Conservation (phyloP, 1,140 invertebrate species). For the Mycetomoellerius zeteki region DNA sequence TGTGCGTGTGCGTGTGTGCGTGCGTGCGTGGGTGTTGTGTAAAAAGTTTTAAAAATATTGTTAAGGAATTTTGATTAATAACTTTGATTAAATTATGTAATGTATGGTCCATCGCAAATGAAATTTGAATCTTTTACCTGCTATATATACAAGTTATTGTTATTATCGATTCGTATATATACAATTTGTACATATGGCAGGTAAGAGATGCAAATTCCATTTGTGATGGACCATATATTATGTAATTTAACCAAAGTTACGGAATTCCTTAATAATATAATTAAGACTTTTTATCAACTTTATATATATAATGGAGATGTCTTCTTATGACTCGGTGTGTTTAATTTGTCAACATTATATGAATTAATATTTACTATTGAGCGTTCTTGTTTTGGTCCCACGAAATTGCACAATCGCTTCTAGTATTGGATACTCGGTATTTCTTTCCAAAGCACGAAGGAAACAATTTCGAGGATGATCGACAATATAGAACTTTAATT, state of each 20-base stretch:
- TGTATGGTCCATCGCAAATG: no score
- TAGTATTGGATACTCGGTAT: slow-evolving; percentile 26
- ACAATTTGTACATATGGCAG: slow-evolving; percentile 32
- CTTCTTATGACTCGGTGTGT: slow-evolving; percentile 1
- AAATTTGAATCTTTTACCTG: no score
- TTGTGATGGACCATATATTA: background rate
- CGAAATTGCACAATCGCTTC: slow-evolving; percentile 78
- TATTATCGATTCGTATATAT: no score
- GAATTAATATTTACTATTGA: slow-evolving; percentile 62
- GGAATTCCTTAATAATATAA: background rate
- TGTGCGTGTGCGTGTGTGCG: no score
- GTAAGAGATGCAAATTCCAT: slow-evolving; percentile 25
- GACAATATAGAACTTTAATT: slow-evolving; percentile 12
- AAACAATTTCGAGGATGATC: slow-evolving; percentile 64
- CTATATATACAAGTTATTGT: no score
- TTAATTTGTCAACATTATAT: slow-evolving; percentile 22
- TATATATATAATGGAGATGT: slow-evolving; percentile 13
- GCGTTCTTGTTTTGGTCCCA: slow-evolving; percentile 78
- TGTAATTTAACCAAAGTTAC: background rate
- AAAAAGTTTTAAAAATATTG: no score
- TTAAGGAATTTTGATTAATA: no score
- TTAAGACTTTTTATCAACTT: slow-evolving; percentile 7
- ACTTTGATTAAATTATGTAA: no score
- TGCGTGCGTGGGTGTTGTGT: no score
- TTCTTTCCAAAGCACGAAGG: slow-evolving; percentile 7